Conservation (phyloP, 2,888 invertebrate species). For the Operophtera brumata region DNA sequence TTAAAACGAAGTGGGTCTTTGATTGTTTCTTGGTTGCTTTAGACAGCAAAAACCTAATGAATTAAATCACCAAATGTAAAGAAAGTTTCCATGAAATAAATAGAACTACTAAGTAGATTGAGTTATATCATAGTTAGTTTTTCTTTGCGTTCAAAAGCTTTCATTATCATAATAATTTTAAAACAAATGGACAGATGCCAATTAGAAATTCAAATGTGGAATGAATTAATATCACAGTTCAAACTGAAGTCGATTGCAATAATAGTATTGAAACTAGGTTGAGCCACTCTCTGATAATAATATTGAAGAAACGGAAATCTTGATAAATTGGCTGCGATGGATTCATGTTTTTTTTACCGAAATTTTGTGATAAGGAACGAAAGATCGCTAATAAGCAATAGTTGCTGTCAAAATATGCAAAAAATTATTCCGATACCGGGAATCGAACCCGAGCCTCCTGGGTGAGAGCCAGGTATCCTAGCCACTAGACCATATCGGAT, state of each 20-base stretch:
- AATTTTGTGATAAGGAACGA: no score
- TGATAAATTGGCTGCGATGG: background rate
- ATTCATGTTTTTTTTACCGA: background rate
- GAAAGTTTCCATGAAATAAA: no score
- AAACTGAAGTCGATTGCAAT: background rate
- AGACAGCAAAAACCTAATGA: no score
- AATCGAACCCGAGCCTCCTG: constrained; percentile 83
- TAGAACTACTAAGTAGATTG: no score
- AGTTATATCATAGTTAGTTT: no score
- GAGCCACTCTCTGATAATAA: background rate
- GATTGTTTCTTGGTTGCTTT: no score
- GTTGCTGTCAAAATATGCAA: no score
- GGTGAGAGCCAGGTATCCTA: constrained; percentile 87
- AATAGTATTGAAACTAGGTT: constrained; percentile 4
- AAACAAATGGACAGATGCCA: constrained; percentile 21
- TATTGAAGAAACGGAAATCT: background rate
- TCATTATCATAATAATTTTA: no score
- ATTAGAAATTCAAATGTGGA: constrained; percentile 11
- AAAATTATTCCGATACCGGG: constrained; percentile 61
- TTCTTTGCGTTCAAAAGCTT: no score
- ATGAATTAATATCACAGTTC: background rate
- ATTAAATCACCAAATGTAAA: no score
- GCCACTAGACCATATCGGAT: constrained; percentile 83
- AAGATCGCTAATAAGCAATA: no score
- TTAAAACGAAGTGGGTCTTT: no score